Base-by-base conservation (phyloP, 1,140 invertebrate species). In the Drosophila mauritiana region DNA sequence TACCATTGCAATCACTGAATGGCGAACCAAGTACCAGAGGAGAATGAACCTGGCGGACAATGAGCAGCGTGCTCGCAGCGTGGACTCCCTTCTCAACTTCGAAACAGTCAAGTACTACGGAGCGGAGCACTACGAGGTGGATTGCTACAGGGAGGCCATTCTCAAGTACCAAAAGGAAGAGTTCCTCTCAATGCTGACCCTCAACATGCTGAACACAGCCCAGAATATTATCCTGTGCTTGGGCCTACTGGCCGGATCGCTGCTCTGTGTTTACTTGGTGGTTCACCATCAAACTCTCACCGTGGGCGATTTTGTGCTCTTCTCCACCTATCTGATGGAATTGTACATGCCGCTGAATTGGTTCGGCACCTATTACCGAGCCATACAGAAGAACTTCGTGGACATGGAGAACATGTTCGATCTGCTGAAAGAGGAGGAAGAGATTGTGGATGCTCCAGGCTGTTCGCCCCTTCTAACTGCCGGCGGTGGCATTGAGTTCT, bases 401-500 rank as follows among this genome's bases (percentile, higher is more conserved):
- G 98, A 99, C 82, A 99, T 99, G 98, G 98, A 99, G 93, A 99
- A 99, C 92, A 99, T 99, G 98, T 98, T 99, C 93, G 98, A 99
- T 58, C 91, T 99, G 49, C 93, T 99, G 52, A 94, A 96, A 52
- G 96, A 98, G 92, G 94, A 96, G 25, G 94, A 96, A 72, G 98
- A 99, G 93, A 94, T 99, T 51, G 93, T 95, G 13, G 98, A 99
- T 93, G 94, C 95, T 1, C 95, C 95, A 1, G 95, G 96, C 59
- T 97, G 97, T 46, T 94, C 94, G 7, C 94, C 95, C 17, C 91
- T 99, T 17, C 90, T 94, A 5, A 93, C 97, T 1, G 94, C 95
- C 42, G 94, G 94, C 49, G 98, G 97, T 42, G 93, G 94, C 51
- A 95, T 99, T 36, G 97, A 98, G 93, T 98, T 99, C 91, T 94